Conservation (phyloP, 2,888 invertebrate genomes). For the Pammene aurita region DNA sequence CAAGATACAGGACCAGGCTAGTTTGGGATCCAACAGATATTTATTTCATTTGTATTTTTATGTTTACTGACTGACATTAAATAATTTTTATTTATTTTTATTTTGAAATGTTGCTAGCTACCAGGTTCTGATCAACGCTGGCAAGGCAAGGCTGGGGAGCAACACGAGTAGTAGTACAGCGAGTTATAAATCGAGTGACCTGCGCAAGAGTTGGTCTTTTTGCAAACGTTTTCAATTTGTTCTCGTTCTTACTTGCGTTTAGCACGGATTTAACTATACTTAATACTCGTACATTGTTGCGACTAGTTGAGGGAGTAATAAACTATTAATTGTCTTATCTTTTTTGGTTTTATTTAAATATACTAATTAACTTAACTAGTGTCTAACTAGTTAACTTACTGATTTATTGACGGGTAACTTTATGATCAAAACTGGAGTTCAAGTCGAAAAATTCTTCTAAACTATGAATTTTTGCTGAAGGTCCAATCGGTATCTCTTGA, state of each 20-base stretch:
- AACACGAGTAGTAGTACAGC: constrained; percentile 30
- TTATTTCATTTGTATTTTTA: too few species aligned
- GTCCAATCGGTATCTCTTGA: too few species aligned
- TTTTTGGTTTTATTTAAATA: not conserved
- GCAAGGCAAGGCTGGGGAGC: not conserved
- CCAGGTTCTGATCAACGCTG: not conserved
- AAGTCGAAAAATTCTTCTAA: too few species aligned
- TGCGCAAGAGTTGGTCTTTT: constrained; percentile 26
- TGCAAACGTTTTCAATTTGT: constrained; percentile 29
- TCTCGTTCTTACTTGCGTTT: constrained; percentile 31
- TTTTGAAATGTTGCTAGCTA: not conserved
- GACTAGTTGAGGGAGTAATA: not conserved
- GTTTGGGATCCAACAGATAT: too few species aligned
- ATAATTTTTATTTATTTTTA: too few species aligned
- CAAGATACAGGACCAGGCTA: too few species aligned
- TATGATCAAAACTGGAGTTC: too few species aligned
- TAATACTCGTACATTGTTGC: constrained; percentile 18
- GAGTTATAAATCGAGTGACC: constrained; percentile 32
- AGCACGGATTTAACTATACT: constrained; percentile 19
- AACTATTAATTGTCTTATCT: not conserved
- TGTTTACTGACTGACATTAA: too few species aligned
- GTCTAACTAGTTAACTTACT: not conserved
- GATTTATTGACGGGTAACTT: too few species aligned
- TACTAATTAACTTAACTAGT: not conserved
- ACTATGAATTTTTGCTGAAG: too few species aligned